Evolutionary conservation across 2,888 invertebrate genomes (phyloP), one percentile per base, ranked within the genome.

Genomic region (Drosophila cognata): DNA sequence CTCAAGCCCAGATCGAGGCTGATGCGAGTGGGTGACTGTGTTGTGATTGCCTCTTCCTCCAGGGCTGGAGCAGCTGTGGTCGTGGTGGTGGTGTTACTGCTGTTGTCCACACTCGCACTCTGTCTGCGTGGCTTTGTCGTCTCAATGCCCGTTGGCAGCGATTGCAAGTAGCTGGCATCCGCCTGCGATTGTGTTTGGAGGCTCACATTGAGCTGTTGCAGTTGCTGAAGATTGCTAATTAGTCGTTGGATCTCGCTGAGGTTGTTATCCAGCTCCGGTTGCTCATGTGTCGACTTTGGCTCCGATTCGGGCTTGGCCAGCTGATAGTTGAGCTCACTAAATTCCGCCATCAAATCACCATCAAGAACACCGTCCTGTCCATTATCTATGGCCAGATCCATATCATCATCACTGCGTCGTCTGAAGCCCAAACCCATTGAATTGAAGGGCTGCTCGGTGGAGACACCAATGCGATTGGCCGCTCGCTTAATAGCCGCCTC

Each of bases 231-330:
- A 62, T 94, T 94, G 46, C 92, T 92, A 31, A 94, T 91, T 2
- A 94, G 85, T 65, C 94, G 93, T 60, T 93, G 93, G 18, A 94
- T 77, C 71, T 94, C 94, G 33, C 92, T 84, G 3, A 94, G 91
- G 81, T 95, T 94, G 31, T 94, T 94, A 50, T 94, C 92, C 33
- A 94, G 89, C 1, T 71, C 77, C 10, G 63, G 59, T 64, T 33
- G 38, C 61, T 72, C 25, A 8, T 25, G 13, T 16, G 16, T 16
- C 8, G 25, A 46, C 46, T 7, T 46, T 55, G 68, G 2, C n/a
- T 53, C 13, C 7, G 58, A 25, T 16, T 81, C 87, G 13, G 92
- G 92, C 38, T 84, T 76, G 36, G 91, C 91, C 63, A 92, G 67
- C 79, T 92, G 91, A 60, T 92, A 92, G 62, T 89, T 92, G 0